A percentile compares a stretch with the other conserved stretches of the same genome.
Evolutionary conservation across 1,140 invertebrate genomes (phyloP).

Genomic region (Ceratosolen solmsi): DNA sequence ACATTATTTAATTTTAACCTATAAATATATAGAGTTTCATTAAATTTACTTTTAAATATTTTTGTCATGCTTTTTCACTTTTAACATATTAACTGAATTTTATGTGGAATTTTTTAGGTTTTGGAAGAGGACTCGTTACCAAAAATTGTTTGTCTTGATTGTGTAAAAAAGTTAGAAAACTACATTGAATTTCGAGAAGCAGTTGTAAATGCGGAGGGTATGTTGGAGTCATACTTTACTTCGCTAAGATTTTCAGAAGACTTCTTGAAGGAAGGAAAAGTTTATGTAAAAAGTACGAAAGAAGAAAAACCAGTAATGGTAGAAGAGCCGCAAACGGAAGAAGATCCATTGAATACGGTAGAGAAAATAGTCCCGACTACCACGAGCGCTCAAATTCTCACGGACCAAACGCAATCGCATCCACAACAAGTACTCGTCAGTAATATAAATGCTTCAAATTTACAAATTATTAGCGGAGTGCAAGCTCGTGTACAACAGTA

Average conservation of each 20-base stretch:
- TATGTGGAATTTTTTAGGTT: slow-evolving; percentile 75
- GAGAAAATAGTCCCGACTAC: slow-evolving; percentile 60
- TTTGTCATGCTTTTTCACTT: no score
- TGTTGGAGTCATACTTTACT: slow-evolving; percentile 80
- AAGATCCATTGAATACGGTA: slow-evolving; percentile 68
- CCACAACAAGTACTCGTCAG: slow-evolving; percentile 73
- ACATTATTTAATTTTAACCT: not conserved
- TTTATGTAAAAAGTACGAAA: slow-evolving; percentile 70
- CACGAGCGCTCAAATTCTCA: slow-evolving; percentile 55
- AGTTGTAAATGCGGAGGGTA: slow-evolving; percentile 79
- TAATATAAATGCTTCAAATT: slow-evolving; percentile 72
- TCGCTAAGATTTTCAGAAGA: slow-evolving; percentile 77
- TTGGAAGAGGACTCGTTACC: slow-evolving; percentile 80
- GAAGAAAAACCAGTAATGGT: slow-evolving; percentile 63
- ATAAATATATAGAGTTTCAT: not conserved
- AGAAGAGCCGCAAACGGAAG: slow-evolving; percentile 65
- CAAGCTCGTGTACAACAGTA: slow-evolving; percentile 73
- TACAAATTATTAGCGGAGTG: slow-evolving; percentile 74
- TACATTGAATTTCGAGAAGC: slow-evolving; percentile 78
- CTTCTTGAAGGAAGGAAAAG: slow-evolving; percentile 78
- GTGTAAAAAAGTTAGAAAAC: slow-evolving; percentile 78
- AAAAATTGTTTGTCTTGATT: slow-evolving; percentile 81
- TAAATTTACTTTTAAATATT: no score
- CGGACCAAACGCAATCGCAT: slow-evolving; percentile 58
- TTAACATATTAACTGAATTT: no score